These are phyloP conservation scores for Oenanthe melanoleuca DNA, from an alignment of 2,113 vertebrate genomes.

Conservation along the genomic window DNA sequence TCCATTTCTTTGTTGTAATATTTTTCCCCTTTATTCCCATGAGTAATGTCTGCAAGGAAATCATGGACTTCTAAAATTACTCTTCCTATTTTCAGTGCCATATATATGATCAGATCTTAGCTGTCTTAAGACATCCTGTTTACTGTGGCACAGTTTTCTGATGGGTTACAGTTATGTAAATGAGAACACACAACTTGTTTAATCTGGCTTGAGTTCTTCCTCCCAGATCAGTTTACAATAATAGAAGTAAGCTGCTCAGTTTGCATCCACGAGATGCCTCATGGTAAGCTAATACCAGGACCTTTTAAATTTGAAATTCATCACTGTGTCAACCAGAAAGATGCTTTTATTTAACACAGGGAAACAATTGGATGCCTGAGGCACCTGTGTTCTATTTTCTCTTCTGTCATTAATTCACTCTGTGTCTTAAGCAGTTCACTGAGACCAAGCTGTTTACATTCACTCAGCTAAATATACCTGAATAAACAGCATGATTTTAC, in stretches of 20 bases:
- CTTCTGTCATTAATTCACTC: neutral
- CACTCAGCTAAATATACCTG: neutral
- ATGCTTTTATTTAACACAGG: constrained; percentile 8
- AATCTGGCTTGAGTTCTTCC: neutral
- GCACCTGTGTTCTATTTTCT: neutral
- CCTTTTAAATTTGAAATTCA: neutral
- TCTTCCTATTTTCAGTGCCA: neutral
- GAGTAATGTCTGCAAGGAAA: neutral
- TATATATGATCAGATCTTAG: neutral
- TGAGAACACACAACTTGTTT: neutral
- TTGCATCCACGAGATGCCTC: neutral
- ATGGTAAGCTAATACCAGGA: neutral
- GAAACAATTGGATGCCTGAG: constrained; percentile 13
- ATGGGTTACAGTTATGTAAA: neutral
- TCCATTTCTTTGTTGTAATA: neutral
- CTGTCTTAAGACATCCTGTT: neutral
- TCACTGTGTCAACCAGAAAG: constrained; percentile 3
- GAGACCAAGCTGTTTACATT: neutral
- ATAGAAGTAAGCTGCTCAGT: neutral
- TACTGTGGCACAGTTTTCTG: neutral
- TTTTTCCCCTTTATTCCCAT: neutral
- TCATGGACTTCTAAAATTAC: neutral
- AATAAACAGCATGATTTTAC: neutral
- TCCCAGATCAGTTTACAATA: neutral
- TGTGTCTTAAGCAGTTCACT: neutral